These are phyloP conservation scores for Ictalurus furcatus DNA, from an alignment of 2,113 vertebrate species.

Conservation along the genomic window DNA sequence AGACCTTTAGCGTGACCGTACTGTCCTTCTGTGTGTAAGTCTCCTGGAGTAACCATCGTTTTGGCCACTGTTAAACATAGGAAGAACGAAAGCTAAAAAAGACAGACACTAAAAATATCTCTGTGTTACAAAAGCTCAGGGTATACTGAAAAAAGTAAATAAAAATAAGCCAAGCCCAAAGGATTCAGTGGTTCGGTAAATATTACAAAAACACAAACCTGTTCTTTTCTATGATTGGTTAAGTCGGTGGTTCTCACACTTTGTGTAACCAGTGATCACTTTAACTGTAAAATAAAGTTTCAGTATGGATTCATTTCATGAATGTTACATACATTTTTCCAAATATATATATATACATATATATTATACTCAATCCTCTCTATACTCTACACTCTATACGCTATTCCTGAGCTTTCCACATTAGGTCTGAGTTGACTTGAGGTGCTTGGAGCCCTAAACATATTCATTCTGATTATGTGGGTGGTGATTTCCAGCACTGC, in stretches of 20 bases:
- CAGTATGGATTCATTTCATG: no score
- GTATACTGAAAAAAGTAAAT: not conserved
- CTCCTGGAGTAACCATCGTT: not conserved
- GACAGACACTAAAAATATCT: not conserved
- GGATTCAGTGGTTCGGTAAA: not conserved
- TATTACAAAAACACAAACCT: not conserved
- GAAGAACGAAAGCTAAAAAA: not conserved
- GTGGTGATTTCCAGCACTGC: not conserved
- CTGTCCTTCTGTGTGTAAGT: conserved; percentile 3
- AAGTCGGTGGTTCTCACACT: no score
- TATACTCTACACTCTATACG: no score
- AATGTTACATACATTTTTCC: no score
- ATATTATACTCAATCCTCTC: no score
- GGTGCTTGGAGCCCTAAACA: not conserved
- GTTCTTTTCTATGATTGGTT: not conserved
- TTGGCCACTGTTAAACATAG: not conserved
- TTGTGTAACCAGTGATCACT: no score
- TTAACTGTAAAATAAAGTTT: no score
- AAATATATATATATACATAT: no score
- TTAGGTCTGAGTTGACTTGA: not conserved
- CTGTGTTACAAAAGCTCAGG: not conserved
- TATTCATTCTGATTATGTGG: not conserved
- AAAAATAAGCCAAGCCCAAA: not conserved
- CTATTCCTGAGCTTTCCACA: not conserved
- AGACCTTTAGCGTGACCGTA: conserved; percentile 20